phyloP scores from a whole-genome alignment of 2,113 vertebrate genomes.

The Onychorhynchus coronatus region DNA sequence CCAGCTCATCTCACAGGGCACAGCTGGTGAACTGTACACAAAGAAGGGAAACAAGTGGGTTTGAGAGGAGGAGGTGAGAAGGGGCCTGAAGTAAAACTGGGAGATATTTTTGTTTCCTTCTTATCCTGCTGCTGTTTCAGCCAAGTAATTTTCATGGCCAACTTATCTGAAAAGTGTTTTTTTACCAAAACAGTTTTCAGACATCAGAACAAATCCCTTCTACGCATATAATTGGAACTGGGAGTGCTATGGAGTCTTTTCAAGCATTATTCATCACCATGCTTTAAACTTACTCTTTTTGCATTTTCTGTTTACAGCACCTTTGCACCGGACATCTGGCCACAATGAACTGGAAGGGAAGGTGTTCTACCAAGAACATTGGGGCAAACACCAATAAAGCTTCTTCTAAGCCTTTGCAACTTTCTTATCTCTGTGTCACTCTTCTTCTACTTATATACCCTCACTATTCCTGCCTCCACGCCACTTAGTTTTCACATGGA shows the following conservation, averaged over 20 bases:
- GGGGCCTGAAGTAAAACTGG: background rate
- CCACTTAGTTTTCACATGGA: background rate
- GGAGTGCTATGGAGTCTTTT: background rate
- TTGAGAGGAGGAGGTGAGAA: background rate
- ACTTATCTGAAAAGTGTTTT: background rate
- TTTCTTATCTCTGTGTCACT: background rate
- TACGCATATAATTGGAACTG: background rate
- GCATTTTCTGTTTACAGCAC: background rate
- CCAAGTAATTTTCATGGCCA: background rate
- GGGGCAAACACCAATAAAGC: background rate
- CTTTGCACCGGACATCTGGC: background rate
- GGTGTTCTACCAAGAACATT: background rate
- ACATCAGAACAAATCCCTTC: background rate
- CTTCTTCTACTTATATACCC: background rate
- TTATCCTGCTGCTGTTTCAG: background rate
- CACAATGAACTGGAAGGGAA: background rate
- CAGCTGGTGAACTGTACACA: constrained; percentile 38
- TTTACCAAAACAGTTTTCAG: background rate
- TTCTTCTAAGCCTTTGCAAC: background rate
- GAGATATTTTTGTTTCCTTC: background rate
- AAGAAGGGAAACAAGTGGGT: background rate
- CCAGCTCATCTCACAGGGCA: background rate
- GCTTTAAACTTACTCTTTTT: background rate
- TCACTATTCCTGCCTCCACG: background rate
- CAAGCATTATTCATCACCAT: background rate